Conservation (phyloP, 2,888 invertebrate genomes). For the Gryllus longicercus region DNA sequence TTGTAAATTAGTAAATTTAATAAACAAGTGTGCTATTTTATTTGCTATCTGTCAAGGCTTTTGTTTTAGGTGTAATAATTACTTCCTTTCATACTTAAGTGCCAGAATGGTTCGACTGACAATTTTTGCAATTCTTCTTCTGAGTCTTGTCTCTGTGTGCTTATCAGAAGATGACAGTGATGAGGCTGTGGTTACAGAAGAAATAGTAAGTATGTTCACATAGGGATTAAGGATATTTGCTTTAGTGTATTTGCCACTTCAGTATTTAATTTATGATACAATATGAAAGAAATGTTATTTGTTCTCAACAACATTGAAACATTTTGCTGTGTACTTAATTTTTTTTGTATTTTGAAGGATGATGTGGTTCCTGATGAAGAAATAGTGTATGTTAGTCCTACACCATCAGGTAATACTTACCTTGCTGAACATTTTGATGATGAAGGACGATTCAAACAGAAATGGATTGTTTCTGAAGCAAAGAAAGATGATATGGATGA, state of each 20-base stretch:
- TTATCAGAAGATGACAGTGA: slow-evolving; percentile 30
- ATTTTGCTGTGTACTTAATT: neutral
- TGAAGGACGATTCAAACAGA: slow-evolving; percentile 63
- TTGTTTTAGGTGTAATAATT: neutral
- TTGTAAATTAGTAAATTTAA: neutral
- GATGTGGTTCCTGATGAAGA: slow-evolving; percentile 48
- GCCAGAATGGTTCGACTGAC: neutral
- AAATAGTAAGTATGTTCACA: slow-evolving; percentile 24
- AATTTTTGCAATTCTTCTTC: neutral
- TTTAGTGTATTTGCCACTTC: no score
- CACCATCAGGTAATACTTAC: slow-evolving; percentile 60
- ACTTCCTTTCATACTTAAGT: neutral
- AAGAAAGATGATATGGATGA: slow-evolving; percentile 85
- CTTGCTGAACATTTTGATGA: slow-evolving; percentile 88
- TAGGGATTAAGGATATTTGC: neutral
- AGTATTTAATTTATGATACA: neutral
- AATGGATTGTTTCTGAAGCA: slow-evolving; percentile 85
- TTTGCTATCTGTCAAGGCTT: neutral
- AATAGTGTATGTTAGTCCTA: slow-evolving; percentile 68
- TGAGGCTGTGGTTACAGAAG: slow-evolving; percentile 29
- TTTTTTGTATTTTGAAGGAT: slow-evolving; percentile 22
- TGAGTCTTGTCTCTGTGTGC: slow-evolving; percentile 24
- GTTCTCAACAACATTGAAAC: neutral
- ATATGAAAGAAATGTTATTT: neutral
- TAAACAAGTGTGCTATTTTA: neutral